Evolutionary conservation across 2,113 vertebrate genomes (phyloP), one percentile per base, ranked within the genome.

Genomic region (Macroglossus sobrinus): DNA sequence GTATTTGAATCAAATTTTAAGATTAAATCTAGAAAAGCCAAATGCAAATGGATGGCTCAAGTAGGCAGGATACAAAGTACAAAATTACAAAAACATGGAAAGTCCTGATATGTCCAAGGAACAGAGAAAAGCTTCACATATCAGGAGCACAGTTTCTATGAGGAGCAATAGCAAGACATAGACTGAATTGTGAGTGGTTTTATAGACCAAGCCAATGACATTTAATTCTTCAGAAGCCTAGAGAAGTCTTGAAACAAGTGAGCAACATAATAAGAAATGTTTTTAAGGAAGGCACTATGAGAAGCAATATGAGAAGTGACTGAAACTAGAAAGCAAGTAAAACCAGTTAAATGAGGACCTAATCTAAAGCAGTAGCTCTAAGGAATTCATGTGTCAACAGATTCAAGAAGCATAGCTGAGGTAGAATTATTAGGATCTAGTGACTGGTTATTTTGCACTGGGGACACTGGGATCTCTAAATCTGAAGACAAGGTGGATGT

Each of bases 11-110:
- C 12, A 19, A 40, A 55, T 63, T 85, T 64, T 78, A 75, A 76
- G 33, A 89, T 69, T 90, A 92, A 95, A 64, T 75, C 33, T 78
- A 90, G 35, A 72, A 95, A 92, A 90, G 11, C 5, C 38, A 69
- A 21, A 69, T 64, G n/a, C 82, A 92, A 84, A 82, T 50, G 35
- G 5, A 24, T 81, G 33, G 14, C 15, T 22, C 88, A 47, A 75
- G 33, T 55, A 81, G 4, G 40, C 61, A 86, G 15, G 59, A 92
- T 86, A 76, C 35, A 40, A 93, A 82, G 22, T 57, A 7, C 63
- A 75, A 63, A 74, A 63, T 68, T n/a, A 87, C 38, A 87, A 78
- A 97, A 86, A 80, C 11, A 78, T 5, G 5, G 43, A 38, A 68
- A 79, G 13, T 72, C 84, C 47, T 86, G 22, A 47, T 35, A 5